Evolutionary conservation across 37 sponge, comb jelly and placozoan species (phyloP).

Genomic region (Spongia lamella): DNA sequence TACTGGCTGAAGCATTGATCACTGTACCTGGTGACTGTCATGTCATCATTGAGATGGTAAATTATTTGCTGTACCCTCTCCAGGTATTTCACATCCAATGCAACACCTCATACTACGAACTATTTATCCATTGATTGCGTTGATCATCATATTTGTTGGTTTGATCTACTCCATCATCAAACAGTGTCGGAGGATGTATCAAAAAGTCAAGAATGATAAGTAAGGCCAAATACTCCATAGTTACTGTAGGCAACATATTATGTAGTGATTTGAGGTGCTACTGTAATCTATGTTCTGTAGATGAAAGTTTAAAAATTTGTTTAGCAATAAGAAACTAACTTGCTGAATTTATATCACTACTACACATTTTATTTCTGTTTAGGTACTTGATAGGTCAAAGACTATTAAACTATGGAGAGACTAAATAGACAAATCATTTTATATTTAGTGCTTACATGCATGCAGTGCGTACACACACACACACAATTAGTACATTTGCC

Average conservation of each 20-base stretch:
- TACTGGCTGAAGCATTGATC: neutral
- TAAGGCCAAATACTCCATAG: constrained; percentile 43
- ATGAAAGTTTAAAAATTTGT: too few relatives aligned
- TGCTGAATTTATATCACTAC: neutral
- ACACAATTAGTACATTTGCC: too few relatives aligned
- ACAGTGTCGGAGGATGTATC: constrained; percentile 67
- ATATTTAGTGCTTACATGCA: too few relatives aligned
- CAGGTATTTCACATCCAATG: constrained; percentile 41
- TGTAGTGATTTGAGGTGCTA: too few relatives aligned
- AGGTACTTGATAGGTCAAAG: constrained; percentile 90
- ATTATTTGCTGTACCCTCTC: neutral
- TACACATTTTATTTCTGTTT: neutral
- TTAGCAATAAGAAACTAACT: neutral
- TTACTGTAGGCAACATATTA: too few relatives aligned
- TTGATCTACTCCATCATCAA: constrained; percentile 27
- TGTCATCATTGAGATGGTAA: too few relatives aligned
- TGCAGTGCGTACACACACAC: too few relatives aligned
- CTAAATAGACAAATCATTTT: too few relatives aligned
- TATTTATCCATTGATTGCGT: constrained; percentile 54
- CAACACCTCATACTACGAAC: constrained; percentile 44
- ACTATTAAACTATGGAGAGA: constrained; percentile 69
- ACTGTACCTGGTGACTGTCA: too few relatives aligned
- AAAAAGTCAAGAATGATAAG: constrained; percentile 87
- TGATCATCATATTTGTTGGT: constrained; percentile 32
- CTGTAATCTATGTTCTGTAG: constrained; percentile 17